Evolutionary conservation across 2,888 invertebrate species (phyloP).

Genomic region (Cheilosia pagana): DNA sequence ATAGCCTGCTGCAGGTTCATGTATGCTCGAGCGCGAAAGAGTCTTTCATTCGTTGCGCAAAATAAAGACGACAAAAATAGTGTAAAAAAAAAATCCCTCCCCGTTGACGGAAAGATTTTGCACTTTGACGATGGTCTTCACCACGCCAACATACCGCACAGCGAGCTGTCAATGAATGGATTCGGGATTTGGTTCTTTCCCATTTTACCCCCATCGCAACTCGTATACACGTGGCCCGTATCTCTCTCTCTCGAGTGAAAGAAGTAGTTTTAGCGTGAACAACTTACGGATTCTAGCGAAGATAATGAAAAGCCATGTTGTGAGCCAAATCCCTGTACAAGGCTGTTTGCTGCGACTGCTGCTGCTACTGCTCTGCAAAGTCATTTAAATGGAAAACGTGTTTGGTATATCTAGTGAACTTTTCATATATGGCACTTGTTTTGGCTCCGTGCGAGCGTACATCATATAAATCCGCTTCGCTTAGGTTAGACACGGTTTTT

Average conservation of each 20-base stretch:
- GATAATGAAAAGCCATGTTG: slow-evolving; percentile 61
- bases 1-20: slow-evolving; percentile 12
- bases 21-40: slow-evolving; percentile 38
- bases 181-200: slow-evolving; percentile 41
- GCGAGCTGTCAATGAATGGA: slow-evolving; percentile 56
- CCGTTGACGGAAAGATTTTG: slow-evolving; percentile 40
- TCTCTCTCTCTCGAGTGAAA: slow-evolving; percentile 22
- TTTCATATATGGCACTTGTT: slow-evolving; percentile 17
- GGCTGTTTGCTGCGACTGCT: background rate
- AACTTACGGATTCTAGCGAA: slow-evolving; percentile 34
- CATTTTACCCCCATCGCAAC: background rate
- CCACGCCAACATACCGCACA: slow-evolving; percentile 17
- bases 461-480: slow-evolving; percentile 39
- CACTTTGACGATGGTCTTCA: slow-evolving; percentile 59
- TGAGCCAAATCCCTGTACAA: slow-evolving; percentile 41
- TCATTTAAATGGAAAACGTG: slow-evolving; percentile 66
- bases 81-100: background rate
- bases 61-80: slow-evolving; percentile 9
- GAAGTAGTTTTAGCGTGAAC: slow-evolving; percentile 54
- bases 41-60: slow-evolving; percentile 33
- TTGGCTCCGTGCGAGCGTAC: slow-evolving; percentile 16
- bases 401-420: slow-evolving; percentile 16
- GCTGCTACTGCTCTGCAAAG: slow-evolving; percentile 24
- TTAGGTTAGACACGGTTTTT: slow-evolving; percentile 47
- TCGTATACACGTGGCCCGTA: too few relatives aligned